Evolutionary conservation across 2,113 vertebrate genomes (phyloP), one percentile per base, ranked within the genome.

Genomic region (Crypturellus undulatus): DNA sequence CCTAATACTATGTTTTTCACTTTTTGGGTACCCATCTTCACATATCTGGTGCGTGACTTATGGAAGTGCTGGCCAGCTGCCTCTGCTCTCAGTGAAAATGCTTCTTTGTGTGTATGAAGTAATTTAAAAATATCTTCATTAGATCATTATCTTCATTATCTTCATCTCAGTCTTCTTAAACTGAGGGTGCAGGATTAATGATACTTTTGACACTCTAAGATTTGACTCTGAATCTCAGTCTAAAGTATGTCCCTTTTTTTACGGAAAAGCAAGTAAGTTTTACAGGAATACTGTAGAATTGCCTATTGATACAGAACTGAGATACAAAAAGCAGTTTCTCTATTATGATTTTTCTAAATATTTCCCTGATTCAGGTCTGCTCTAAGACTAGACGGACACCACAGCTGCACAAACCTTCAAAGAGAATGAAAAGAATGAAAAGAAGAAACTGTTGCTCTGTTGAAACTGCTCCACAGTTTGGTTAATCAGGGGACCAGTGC

Each of bases 191-290:
- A 78, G 38, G 75, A 11, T 56, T 71, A 84, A 56, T n/a, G 3
- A 59, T 4, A 17, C 45, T 38, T 84, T 73, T 69, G 17, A 75
- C 21, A 72, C 18, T 24, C 79, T 67, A 3, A 40, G 17, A 62
- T 72, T 82, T 64, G 59, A 69, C 38, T 79, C 40, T 72, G 20
- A 47, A 58, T 80, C 9, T 70, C 36, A 32, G 17, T 34, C 28
- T 68, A n/a, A n/a, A n/a, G n/a, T 34, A 6, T 49, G 28, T 49
- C 5, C 9, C 3, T 1, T 81, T 1, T 1, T 65, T 5, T 67
- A 40, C 43, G 22, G 18, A 52, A 87, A 59, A 3, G 38, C 3
- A 47, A 82, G 28, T 54, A 20, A 49, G 34, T 87, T 89, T 89
- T 84, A 58, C 12, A 70, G 42, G 11, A 82, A 47, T 43, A 43